Evolutionary conservation across 2,797 vertebrate species (phyloP).

Genomic region (Stomatorhinus walkeri): DNA sequence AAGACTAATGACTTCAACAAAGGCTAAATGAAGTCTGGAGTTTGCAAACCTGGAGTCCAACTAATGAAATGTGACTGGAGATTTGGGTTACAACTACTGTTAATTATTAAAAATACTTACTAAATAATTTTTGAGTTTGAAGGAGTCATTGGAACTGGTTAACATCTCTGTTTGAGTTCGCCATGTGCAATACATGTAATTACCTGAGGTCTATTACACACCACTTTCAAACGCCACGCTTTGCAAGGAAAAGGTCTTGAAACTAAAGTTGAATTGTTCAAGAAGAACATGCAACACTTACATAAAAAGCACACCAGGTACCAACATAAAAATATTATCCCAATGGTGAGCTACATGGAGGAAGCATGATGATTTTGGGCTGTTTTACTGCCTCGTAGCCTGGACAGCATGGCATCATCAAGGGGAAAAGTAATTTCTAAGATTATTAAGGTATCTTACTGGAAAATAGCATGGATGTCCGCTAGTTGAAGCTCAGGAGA

Average conservation of each 20-base stretch:
- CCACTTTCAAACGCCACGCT: neutral
- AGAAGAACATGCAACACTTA: neutral
- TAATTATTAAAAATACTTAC: neutral
- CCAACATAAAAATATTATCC: neutral
- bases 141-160: neutral
- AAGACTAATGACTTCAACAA: neutral
- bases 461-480: neutral
- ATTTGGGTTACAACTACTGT: neutral
- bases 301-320: neutral
- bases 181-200: neutral
- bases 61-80: neutral
- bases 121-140: neutral
- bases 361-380: neutral
- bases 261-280: neutral
- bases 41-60: neutral
- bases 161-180: neutral
- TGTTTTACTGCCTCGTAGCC: neutral
- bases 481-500: neutral
- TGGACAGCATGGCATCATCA: neutral
- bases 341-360: neutral
- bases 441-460: neutral
- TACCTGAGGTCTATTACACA: neutral
- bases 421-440: neutral
- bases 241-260: neutral
- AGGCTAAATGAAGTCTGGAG: neutral